A percentile compares a stretch with the other conserved stretches of the same genome.
phyloP scores from a whole-genome alignment of 2,888 invertebrate species.

The Clitarchus hookeri region DNA sequence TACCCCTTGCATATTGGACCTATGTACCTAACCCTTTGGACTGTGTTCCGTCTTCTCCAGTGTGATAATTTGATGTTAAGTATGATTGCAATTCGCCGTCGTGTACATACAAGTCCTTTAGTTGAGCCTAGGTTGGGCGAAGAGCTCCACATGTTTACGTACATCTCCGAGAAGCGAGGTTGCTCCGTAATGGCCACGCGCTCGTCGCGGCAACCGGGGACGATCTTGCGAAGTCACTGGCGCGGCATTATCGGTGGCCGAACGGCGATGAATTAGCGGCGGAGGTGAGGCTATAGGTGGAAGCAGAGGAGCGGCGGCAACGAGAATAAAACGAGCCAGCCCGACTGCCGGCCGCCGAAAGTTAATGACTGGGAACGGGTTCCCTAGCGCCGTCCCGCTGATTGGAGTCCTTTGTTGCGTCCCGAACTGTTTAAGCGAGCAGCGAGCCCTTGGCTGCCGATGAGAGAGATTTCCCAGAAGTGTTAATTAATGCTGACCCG shows the following conservation, averaged over 20 bases:
- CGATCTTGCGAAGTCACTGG: no score
- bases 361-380: background rate
- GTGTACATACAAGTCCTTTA: no score
- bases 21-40: no score
- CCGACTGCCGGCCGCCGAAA: background rate
- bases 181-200: no score
- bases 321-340: background rate
- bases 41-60: no score
- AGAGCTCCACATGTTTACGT: no score
- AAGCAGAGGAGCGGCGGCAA: background rate
- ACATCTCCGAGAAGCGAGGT: no score
- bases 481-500: constrained; percentile 22
- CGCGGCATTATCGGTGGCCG: background rate
- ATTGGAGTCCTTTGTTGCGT: constrained; percentile 26
- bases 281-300: background rate
- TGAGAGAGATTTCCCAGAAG: background rate
- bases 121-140: no score
- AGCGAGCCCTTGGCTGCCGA: background rate
- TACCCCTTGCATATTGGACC: no score
- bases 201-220: no score
- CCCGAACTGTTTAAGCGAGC: background rate
- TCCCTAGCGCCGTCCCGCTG: constrained; percentile 18
- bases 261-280: background rate
- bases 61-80: no score
- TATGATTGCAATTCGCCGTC: no score